These are phyloP conservation scores for Pterocles orientalis DNA, from an alignment of 2,113 vertebrate species.

Conservation along the genomic window DNA sequence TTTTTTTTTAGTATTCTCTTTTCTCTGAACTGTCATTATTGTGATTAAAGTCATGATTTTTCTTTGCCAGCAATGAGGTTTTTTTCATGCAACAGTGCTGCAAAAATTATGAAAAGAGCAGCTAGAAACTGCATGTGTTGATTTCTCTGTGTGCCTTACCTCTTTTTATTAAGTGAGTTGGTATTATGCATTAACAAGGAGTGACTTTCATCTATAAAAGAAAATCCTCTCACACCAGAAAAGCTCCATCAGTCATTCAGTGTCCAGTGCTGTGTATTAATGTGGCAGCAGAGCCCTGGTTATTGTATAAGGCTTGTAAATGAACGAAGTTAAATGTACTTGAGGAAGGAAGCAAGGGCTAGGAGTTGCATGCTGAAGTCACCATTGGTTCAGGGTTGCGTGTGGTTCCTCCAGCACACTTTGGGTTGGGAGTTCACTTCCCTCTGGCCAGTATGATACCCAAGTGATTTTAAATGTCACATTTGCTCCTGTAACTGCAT, in stretches of 20 bases:
- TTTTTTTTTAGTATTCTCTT: background rate
- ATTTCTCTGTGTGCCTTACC: background rate
- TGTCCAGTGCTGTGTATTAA: background rate
- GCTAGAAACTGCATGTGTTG: background rate
- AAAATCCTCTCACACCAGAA: background rate
- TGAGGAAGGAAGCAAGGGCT: background rate
- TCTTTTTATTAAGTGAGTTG: background rate
- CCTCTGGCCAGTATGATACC: background rate
- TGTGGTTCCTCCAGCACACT: background rate
- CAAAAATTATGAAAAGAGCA: background rate
- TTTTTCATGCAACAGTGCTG: background rate
- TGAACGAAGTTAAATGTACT: background rate
- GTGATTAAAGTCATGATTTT: background rate
- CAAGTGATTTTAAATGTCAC: background rate
- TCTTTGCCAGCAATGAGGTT: background rate
- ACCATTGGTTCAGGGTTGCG: background rate
- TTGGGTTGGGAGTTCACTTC: background rate
- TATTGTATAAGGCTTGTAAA: background rate
- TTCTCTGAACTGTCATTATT: background rate
- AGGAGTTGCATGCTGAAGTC: background rate
- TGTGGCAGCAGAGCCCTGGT: background rate
- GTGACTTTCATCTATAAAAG: slow-evolving; percentile 6
- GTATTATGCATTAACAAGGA: background rate
- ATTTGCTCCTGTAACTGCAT: background rate
- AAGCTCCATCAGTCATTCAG: background rate